A percentile compares a stretch with the other conserved stretches of the same genome.
These are phyloP conservation scores for Scalopus aquaticus DNA, from an alignment of 2,113 vertebrate genomes.

Conservation along the genomic window DNA sequence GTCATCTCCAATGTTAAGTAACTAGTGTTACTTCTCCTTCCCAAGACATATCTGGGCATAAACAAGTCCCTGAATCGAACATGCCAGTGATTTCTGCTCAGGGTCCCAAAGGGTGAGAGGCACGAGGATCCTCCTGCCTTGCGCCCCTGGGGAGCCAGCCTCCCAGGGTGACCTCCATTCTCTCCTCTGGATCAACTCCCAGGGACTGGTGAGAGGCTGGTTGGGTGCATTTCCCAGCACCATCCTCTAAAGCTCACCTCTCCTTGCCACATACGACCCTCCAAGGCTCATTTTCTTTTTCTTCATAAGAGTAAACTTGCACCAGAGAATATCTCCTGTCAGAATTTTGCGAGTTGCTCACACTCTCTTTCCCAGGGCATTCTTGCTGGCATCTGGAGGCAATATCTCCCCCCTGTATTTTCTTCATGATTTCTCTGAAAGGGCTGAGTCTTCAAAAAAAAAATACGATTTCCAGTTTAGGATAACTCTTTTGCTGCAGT, in stretches of 20 bases:
- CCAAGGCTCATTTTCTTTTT: background rate
- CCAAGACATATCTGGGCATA: background rate
- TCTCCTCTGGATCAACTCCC: background rate
- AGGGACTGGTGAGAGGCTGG: background rate
- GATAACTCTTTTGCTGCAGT: background rate
- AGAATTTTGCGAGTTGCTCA: background rate
- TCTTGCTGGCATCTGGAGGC: background rate
- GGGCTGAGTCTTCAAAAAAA: background rate
- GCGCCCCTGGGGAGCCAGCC: no score
- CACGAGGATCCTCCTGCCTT: background rate
- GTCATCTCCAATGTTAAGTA: background rate
- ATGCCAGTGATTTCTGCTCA: background rate
- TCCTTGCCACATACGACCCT: background rate
- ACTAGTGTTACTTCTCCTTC: background rate
- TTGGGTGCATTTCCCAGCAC: no score
- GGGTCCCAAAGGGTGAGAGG: background rate
- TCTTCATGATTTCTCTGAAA: background rate
- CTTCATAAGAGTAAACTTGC: background rate
- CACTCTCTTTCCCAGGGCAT: background rate
- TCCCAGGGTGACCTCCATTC: background rate
- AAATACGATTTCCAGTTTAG: background rate
- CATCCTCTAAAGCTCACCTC: background rate
- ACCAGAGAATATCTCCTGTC: background rate
- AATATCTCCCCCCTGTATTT: background rate
- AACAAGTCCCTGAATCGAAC: background rate